Base-by-base conservation (phyloP, 2,113 vertebrate genomes). In the Grammomys dolichurus region DNA sequence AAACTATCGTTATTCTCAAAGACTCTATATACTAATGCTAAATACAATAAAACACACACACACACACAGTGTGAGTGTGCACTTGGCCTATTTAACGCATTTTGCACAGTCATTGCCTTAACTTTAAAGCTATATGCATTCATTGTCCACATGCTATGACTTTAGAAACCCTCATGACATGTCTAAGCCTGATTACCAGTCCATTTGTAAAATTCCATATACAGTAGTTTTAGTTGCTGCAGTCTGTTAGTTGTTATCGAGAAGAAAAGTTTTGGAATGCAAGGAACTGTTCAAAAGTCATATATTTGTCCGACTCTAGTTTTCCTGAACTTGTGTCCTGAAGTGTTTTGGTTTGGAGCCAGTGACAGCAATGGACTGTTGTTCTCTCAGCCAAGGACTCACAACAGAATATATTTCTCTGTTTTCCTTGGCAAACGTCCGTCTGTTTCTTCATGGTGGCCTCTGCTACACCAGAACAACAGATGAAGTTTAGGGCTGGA, bases 161-260 rank as follows among this genome's bases (percentile, higher is more conserved):
- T 91, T 89, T 93, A 67, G 84, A 58, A 94, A 67, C 58, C 54
- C 89, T 33, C 84, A 80, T 80, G 0, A 1, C 26, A 43, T 70
- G 3, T n/a, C 19, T 69, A 54, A 24, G 10, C 4, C 4, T 85
- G 65, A 22, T 16, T 95, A 11, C 33, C 92, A 69, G 17, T 33
- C 17, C 63, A 69, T 54, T 63, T 54, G 5, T 72, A 92, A 96
- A 95, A 72, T 95, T 70, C n/a, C 33, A 36, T 70, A 48, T 40
- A 26, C 31, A 9, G 14, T 63, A 51, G 40, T 88, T 93, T 81
- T 22, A 31, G 9, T 78, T 87, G 48, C 28, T 90, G 69, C n/a
- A 6, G 1, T 51, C 40, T 56, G 54, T 90, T 19, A 70, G 14
- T 0, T 85, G 19, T 78, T 28, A 65, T 87, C 51, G 20, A 51